phyloP scores from a whole-genome alignment of 1,140 invertebrate genomes.

The Thaumatotibia leucotreta region DNA sequence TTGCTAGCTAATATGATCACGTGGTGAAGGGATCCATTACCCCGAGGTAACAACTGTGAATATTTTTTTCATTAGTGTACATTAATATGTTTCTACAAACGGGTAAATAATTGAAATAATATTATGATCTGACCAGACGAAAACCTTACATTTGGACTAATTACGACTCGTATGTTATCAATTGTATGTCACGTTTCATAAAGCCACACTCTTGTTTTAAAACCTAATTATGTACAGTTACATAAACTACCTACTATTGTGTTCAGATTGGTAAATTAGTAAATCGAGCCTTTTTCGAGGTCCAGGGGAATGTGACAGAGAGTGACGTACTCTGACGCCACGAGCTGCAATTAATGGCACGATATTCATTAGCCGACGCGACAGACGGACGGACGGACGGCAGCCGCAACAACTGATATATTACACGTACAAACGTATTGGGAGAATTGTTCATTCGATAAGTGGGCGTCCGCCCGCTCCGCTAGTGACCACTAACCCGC shows the following conservation, averaged over 20 bases:
- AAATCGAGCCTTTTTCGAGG: not conserved
- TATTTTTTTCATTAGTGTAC: too few species aligned
- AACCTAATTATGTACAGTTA: not conserved
- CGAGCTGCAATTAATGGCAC: conserved; percentile 12
- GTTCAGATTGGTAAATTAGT: not conserved
- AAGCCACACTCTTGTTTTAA: too few species aligned
- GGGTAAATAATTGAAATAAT: too few species aligned
- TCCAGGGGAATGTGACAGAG: not conserved
- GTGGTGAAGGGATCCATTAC: too few species aligned
- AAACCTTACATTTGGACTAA: too few species aligned
- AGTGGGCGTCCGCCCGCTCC: conserved; percentile 43
- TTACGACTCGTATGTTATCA: too few species aligned
- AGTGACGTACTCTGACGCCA: not conserved
- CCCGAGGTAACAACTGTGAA: too few species aligned
- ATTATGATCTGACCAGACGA: too few species aligned
- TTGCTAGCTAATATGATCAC: too few species aligned
- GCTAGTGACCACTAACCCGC: conserved; percentile 24
- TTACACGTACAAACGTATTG: conserved; percentile 60
- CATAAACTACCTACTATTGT: not conserved
- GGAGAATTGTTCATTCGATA: conserved; percentile 63
- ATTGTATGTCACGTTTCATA: too few species aligned
- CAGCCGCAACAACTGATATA: conserved; percentile 45
- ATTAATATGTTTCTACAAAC: too few species aligned
- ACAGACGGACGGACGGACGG: conserved; percentile 22
- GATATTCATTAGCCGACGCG: conserved; percentile 41